These are phyloP conservation scores for Hesperophylax magnus DNA, from an alignment of 1,140 invertebrate genomes.

Conservation along the genomic window DNA sequence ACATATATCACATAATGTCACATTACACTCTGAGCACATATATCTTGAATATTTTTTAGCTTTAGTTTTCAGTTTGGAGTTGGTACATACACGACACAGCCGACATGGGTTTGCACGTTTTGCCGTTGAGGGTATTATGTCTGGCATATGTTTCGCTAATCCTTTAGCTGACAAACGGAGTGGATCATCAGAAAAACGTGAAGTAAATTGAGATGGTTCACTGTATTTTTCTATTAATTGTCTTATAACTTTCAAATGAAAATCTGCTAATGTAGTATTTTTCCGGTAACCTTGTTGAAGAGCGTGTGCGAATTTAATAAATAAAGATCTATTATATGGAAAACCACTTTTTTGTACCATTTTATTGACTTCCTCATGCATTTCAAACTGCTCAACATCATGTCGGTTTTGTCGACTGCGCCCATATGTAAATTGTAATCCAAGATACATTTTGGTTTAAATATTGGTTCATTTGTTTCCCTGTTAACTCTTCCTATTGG, in stretches of 20 bases:
- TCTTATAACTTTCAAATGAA: neutral
- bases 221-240: neutral
- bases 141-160: neutral
- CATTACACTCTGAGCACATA: no score
- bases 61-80: no score
- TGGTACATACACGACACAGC: no score
- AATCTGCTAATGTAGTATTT: neutral
- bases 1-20: no score
- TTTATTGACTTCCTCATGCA: constrained; percentile 57
- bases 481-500: constrained; percentile 47
- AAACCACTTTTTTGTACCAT: constrained; percentile 60
- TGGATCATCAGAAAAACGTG: neutral
- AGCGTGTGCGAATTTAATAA: constrained; percentile 53
- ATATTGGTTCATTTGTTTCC: constrained; percentile 49
- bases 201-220: neutral
- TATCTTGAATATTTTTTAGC: no score
- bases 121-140: no score
- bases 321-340: constrained; percentile 58
- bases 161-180: neutral
- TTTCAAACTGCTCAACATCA: constrained; percentile 57
- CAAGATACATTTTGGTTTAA: constrained; percentile 58
- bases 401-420: constrained; percentile 60
- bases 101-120: no score
- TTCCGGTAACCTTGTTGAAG: constrained; percentile 40
- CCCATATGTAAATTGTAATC: constrained; percentile 62